Conservation (phyloP, 2,113 vertebrate species). For the Pedetes capensis region DNA sequence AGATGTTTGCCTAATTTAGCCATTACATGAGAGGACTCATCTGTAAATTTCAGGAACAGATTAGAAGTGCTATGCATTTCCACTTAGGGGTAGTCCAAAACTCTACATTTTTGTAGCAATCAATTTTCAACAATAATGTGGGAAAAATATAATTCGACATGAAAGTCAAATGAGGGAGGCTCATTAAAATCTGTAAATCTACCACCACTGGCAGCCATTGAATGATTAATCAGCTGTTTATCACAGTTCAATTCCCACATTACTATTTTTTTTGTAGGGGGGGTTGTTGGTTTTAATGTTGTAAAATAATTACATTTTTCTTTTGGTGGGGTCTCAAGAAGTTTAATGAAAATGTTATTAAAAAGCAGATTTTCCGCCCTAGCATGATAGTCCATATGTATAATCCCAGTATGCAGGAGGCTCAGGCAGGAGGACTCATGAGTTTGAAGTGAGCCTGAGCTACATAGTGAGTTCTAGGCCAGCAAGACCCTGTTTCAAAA, state of each 20-base stretch:
- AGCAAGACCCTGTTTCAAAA: too few relatives aligned
- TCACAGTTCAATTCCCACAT: slow-evolving; percentile 58
- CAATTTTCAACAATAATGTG: slow-evolving; percentile 46
- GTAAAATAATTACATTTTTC: slow-evolving; percentile 24
- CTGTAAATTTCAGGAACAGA: not conserved
- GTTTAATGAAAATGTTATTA: slow-evolving; percentile 79
- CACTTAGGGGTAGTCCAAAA: not conserved
- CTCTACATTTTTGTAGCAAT: slow-evolving; percentile 46
- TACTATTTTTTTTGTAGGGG: not conserved
- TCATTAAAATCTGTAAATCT: slow-evolving; percentile 77
- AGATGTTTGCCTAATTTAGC: not conserved
- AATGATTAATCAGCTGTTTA: slow-evolving; percentile 77
- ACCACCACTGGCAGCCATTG: slow-evolving; percentile 37
- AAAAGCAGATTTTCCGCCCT: too few relatives aligned
- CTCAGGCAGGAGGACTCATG: too few relatives aligned
- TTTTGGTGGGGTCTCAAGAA: slow-evolving; percentile 51
- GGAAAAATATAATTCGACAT: slow-evolving; percentile 52
- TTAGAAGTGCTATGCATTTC: not conserved
- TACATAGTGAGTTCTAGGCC: too few relatives aligned
- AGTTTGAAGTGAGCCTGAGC: too few relatives aligned
- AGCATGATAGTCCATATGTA: too few relatives aligned
- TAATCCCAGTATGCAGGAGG: too few relatives aligned
- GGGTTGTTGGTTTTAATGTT: slow-evolving; percentile 61
- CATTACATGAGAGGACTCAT: not conserved
- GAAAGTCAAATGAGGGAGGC: slow-evolving; percentile 69